Evolutionary conservation across 2,888 invertebrate genomes (phyloP), one percentile per base, ranked within the genome.

Genomic region (Pemphredon lugubris): DNA sequence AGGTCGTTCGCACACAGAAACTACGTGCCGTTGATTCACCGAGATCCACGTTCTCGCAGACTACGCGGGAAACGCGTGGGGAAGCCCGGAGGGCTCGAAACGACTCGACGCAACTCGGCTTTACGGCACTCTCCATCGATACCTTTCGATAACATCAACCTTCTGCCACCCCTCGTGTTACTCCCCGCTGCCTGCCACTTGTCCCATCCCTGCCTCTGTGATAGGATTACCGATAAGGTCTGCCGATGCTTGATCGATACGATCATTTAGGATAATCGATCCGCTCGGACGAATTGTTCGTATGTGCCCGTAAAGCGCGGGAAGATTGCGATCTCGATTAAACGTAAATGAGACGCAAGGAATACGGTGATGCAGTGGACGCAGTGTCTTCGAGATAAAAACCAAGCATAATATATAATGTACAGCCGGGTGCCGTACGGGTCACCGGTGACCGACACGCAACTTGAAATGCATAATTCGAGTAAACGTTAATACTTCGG

Each of bases 141-240:
- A 78, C 75, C 78, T 73, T 78, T 74, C 80, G 80, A 83, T 83
- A 82, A 75, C 73, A 76, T 83, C 79, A 71, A 69, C 63, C 61
- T 59, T 72, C 61, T 55, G 55, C 73, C 74, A 71, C 69, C 76
- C 65, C 58, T 55, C 51, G 47, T 42, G 50, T 58, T 68, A 64
- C 61, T 57, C 63, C 51, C 63, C 51, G 50, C 42, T 59, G 59
- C 51, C 42, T 59, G 59, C 51, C 77, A 75, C 71, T 79, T 77
- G 73, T 70, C 68, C 51, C 59, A 30, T 58, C 60, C 58, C 51
- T 37, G 32, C 59, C 70, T 47, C 39, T 64, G 51, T 63, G 63
- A 34, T 26, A 11, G 16, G 2, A 18, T 23, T 5, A 18, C 42
- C 53, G 59, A 73, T 77, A 66, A 73, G 59, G 16, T 9, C 34